These are phyloP conservation scores for Campoplex nolae DNA, from an alignment of 2,888 invertebrate genomes.

Conservation along the genomic window DNA sequence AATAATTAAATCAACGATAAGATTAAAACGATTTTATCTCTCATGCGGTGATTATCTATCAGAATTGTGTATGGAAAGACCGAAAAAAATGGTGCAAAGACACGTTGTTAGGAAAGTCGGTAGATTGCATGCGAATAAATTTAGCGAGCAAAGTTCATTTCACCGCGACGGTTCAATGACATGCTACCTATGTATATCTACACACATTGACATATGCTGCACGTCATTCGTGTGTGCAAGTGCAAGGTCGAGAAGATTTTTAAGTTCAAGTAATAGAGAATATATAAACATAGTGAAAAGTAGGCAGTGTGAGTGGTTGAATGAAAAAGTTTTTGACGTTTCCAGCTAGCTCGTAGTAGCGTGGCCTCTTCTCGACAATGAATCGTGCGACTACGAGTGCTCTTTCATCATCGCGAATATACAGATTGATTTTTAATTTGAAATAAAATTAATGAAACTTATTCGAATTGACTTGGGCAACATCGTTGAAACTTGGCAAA, in stretches of 20 bases:
- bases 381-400: background rate
- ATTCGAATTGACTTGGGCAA: background rate
- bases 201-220: background rate
- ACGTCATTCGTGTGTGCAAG: background rate
- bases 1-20: background rate
- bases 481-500: background rate
- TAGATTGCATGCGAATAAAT: constrained; percentile 83
- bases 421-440: background rate
- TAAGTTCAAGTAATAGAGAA: too few relatives aligned
- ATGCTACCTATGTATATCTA: constrained; percentile 26
- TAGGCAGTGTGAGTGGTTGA: too few relatives aligned
- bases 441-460: background rate
- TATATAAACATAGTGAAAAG: too few relatives aligned
- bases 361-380: background rate
- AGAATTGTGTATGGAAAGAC: background rate
- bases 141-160: constrained; percentile 73
- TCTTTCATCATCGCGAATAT: background rate
- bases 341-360: background rate
- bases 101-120: constrained; percentile 79
- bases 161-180: constrained; percentile 51
- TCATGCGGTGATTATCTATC: constrained; percentile 46
- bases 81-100: constrained; percentile 47
- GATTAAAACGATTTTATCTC: background rate
- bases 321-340: too few relatives aligned
- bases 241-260: too few relatives aligned